Evolutionary conservation across 2,797 vertebrate species (phyloP).

Genomic region (Phataginus tricuspis): DNA sequence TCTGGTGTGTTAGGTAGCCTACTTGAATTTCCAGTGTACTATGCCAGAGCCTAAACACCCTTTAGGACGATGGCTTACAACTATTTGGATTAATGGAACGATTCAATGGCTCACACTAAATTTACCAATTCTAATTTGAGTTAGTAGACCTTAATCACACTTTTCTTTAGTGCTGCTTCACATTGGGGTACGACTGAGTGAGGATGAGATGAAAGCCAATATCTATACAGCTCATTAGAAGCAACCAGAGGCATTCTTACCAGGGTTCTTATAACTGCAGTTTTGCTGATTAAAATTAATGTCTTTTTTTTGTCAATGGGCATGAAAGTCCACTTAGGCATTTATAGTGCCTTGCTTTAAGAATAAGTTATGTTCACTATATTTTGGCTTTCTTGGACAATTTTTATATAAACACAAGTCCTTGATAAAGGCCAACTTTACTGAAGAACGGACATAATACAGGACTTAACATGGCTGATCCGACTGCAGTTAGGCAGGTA

Average conservation of each 20-base stretch:
- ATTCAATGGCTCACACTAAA: not conserved
- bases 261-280: not conserved
- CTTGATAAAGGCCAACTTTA: not conserved
- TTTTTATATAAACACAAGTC: conserved; percentile 35
- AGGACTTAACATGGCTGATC: not conserved
- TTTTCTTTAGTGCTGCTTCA: conserved; percentile 39
- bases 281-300: conserved; percentile 17
- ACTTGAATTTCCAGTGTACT: conserved; percentile 8
- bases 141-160: conserved; percentile 31
- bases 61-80: not conserved
- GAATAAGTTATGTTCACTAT: not conserved
- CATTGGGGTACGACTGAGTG: not conserved
- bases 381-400: not conserved
- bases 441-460: not conserved
- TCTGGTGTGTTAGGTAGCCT: not conserved
- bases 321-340: not conserved
- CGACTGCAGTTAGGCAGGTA: not conserved
- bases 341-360: not conserved
- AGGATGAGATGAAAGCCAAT: not conserved
- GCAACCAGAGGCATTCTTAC: not conserved
- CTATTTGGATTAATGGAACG: not conserved
- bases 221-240: not conserved
- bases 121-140: conserved; percentile 29
- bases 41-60: not conserved
- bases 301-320: not conserved